Evolutionary conservation across 2,888 invertebrate genomes (phyloP).

Genomic region (Cosmia trapezina): DNA sequence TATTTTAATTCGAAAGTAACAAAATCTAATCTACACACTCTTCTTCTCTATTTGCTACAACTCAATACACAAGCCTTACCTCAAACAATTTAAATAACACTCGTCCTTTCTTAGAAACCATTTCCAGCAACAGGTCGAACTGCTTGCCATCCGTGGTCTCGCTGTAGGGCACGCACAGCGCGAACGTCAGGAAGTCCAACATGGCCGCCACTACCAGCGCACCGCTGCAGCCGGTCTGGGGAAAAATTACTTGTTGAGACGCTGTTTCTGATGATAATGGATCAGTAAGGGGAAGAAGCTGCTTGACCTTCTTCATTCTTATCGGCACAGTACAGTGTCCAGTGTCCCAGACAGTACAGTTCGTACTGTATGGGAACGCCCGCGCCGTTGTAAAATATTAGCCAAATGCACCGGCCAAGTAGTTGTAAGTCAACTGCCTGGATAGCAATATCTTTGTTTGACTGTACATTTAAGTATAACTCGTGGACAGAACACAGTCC

Average conservation of each 20-base stretch:
- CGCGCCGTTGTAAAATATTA: neutral
- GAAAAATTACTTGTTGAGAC: neutral
- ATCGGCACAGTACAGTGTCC: neutral
- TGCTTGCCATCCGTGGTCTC: conserved; percentile 99
- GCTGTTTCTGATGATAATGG: neutral
- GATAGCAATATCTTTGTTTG: neutral
- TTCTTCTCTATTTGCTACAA: neutral
- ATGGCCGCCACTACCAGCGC: conserved; percentile 99
- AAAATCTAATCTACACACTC: neutral
- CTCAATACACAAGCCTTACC: conserved; percentile 80
- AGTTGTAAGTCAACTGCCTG: neutral
- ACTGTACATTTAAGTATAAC: neutral
- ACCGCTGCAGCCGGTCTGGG: conserved; percentile 96
- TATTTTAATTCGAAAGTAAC: neutral
- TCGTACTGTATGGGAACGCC: no score
- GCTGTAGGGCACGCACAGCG: conserved; percentile 99
- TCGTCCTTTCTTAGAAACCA: conserved; percentile 98
- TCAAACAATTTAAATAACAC: conserved; percentile 97
- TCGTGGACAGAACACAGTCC: neutral
- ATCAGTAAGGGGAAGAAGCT: neutral
- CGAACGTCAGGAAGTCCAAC: conserved; percentile 99
- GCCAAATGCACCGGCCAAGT: neutral
- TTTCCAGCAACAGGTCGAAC: conserved; percentile 97
- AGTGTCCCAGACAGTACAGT: no score
- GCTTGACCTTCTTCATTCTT: neutral